Percentiles rank a stretch among this genome's conserved stretches.
Conservation (phyloP, 2,797 vertebrate genomes). For the Microtus agrestis region DNA sequence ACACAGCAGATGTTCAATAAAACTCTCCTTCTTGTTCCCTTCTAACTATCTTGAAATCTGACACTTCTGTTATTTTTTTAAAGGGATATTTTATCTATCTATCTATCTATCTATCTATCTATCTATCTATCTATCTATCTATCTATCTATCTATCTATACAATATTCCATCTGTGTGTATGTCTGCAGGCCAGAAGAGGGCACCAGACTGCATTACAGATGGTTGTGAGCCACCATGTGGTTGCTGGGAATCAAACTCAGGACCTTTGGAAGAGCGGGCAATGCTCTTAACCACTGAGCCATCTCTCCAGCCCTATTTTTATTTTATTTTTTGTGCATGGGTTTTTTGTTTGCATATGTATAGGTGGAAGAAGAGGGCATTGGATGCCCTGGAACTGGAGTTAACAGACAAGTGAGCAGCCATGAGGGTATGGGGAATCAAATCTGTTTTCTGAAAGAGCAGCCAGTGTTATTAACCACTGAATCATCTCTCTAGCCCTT, state of each 20-base stretch:
- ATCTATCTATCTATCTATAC: too few relatives aligned
- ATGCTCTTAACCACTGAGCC: too few relatives aligned
- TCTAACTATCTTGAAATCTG: conserved; percentile 35
- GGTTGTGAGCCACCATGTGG: too few relatives aligned
- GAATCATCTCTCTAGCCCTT: background rate
- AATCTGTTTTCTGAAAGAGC: background rate
- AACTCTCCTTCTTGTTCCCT: conserved; percentile 2
- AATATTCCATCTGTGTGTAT: too few relatives aligned
- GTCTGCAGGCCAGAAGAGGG: too few relatives aligned
- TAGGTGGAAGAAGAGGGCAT: background rate
- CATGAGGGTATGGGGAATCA: background rate
- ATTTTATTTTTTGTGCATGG: background rate
- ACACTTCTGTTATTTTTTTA: conserved; percentile 28
- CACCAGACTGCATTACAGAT: too few relatives aligned
- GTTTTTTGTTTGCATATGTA: background rate
- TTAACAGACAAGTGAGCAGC: background rate
- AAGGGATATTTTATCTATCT: too few relatives aligned
- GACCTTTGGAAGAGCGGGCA: too few relatives aligned
- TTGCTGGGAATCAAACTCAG: too few relatives aligned
- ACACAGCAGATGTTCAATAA: conserved; percentile 28
- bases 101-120: too few relatives aligned
- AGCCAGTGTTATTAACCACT: background rate
- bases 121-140: too few relatives aligned
- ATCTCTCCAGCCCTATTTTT: background rate
- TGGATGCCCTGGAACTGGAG: background rate